Evolutionary conservation across 2,888 invertebrate genomes (phyloP), one percentile per base, ranked within the genome.

Genomic region (Luperina testacea): DNA sequence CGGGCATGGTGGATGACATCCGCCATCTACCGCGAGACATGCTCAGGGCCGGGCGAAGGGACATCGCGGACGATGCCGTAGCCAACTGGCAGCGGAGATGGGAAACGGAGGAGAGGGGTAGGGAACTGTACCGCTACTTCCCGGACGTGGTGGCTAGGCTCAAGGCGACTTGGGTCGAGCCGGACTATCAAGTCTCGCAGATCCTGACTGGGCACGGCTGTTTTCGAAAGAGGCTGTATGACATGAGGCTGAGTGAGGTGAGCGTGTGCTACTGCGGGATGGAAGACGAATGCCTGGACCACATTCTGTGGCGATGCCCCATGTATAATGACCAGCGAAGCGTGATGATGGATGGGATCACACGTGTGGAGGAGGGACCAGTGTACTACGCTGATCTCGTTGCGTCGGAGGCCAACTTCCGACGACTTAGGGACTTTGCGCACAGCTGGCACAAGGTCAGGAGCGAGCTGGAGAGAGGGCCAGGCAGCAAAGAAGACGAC

Each of bases 121-220:
- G 87, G 68, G 88, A 91, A 2, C 80, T 90, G 0, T 64, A 70
- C 38, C 45, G 76, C 0, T 90, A 88, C 65, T 91, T 91, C 75
- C 89, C 90, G 59, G 82, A 88, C 32, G 86, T 91, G 51, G 42
- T 38, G 38, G 86, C 9, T 0, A 67, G 90, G 17, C 77, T 87
- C 15, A 38, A 24, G 17, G 48, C 61, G 0, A 51, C 69, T 13
- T 90, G 89, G 88, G 84, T 90, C 1, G 83, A 78, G 9, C 88
- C 88, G 71, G 89, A 90, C 82, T 87, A 88, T 27, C 82, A 68
- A 7, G 68, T 77, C 11, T 88, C 88, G 0, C 87, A 89, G 75
- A 77, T 88, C 5, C 77, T 88, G 48, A 76, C 83, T 0, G 90
- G 88, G 4, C 89, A 90, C 65, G 89, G 88, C 15, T 87, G 84